Evolutionary conservation across 2,113 vertebrate species (phyloP), one percentile per base, ranked within the genome.

Genomic region (Ochotona curzoniae): DNA sequence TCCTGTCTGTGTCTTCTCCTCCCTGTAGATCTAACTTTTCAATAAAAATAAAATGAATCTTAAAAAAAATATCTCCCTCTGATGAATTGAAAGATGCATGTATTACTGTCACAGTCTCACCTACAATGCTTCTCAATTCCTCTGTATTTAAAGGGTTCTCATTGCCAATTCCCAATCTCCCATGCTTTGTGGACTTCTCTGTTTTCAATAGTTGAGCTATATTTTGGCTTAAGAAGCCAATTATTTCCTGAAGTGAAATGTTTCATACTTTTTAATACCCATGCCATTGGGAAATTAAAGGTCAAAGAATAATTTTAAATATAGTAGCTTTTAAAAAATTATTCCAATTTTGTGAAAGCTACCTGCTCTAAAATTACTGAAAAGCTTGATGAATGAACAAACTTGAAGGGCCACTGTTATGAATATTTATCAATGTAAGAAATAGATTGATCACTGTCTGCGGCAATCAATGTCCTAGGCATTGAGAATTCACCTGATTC

Each of bases 301-400:
- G 14, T 74, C 18, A 13, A 66, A n/a, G 57, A 67, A 92, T 67
- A 63, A 76, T 66, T 92, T 44, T 92, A 26, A 86, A 83, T 49
- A 25, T 63, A 25, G 30, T 79, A 2, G 1, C 23, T 89, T 91
- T 78, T 69, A 85, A 25, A 86, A 93, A 18, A 75, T 35, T 11
- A 70, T 71, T 83, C 8, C 17, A 63, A 89, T 94, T 95, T 71
- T 94, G 17, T 84, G 49, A 74, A 4, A 69, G 30, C 17, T 69
- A 54, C n/a, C 38, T 89, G 30, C 38, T 85, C 61, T 82, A 88
- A 93, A 93, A 84, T 92, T 87, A 76, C 47, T 85, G 47, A 64
- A 80, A 57, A 78, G 28, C 23, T 67, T 84, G 70, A 74, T 75
- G 30, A 87, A 49, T 70, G 44, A 2, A 21, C 54, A 71, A 49